These are phyloP conservation scores for Pangasianodon hypophthalmus DNA, from an alignment of 2,113 vertebrate genomes.

Conservation along the genomic window DNA sequence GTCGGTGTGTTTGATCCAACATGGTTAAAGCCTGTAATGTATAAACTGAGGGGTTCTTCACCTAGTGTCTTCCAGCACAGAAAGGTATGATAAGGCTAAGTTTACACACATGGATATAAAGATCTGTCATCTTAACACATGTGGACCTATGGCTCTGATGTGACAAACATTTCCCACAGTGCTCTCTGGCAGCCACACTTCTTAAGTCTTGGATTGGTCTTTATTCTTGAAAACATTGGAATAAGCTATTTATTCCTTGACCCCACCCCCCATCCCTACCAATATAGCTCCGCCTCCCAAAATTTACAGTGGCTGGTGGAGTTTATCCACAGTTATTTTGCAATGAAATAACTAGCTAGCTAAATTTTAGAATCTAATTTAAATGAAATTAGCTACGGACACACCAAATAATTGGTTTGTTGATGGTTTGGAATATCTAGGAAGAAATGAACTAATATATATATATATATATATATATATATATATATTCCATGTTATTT, in stretches of 20 bases:
- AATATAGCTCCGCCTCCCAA: too few relatives aligned
- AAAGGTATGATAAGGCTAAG: not conserved
- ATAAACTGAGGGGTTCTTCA: constrained; percentile 18
- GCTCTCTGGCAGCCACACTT: constrained; percentile 16
- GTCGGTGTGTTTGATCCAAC: not conserved
- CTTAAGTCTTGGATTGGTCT: not conserved
- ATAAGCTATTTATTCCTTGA: not conserved
- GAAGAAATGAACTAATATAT: not conserved
- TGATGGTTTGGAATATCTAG: not conserved
- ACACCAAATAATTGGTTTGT: not conserved
- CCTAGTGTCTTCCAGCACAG: constrained; percentile 12
- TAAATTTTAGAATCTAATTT: not conserved
- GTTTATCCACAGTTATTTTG: not conserved
- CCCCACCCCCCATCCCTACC: too few relatives aligned
- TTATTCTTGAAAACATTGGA: not conserved
- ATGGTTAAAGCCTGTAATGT: constrained; percentile 2
- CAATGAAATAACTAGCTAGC: not conserved
- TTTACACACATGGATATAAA: not conserved
- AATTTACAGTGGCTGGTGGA: not conserved
- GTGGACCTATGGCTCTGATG: not conserved
- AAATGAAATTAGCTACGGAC: not conserved
- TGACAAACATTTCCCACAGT: constrained; percentile 9
- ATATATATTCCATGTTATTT: not conserved
- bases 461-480: not conserved
- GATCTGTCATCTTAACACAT: not conserved